Evolutionary conservation across 2,888 invertebrate genomes (phyloP).

Genomic region (Podotricha telesiphe): DNA sequence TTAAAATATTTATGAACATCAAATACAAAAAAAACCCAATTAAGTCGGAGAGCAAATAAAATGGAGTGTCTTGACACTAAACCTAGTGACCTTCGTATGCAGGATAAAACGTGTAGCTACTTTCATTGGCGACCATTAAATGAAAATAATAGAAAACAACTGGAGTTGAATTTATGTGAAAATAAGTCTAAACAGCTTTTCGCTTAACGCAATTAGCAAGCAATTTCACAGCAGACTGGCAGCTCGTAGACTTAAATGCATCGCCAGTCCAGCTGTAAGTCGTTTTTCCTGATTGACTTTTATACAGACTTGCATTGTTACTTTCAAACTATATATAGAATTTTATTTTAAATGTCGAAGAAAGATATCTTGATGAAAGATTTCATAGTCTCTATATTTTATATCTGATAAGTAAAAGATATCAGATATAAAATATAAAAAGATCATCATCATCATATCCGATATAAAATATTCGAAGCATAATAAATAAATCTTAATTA

Average conservation of each 20-base stretch:
- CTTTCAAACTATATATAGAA: constrained; percentile 6
- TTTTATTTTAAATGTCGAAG: not conserved
- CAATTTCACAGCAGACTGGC: constrained; percentile 46
- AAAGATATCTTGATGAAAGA: not conserved
- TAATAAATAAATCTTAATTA: not conserved
- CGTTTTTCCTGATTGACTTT: constrained; percentile 20
- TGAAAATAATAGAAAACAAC: constrained; percentile 10
- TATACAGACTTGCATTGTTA: constrained; percentile 5
- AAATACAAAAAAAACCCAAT: too few species aligned
- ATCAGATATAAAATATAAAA: too few species aligned
- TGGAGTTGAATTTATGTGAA: constrained; percentile 2
- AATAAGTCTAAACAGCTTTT: constrained; percentile 37
- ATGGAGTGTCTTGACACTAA: not conserved
- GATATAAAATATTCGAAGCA: not conserved
- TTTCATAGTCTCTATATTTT: too few species aligned
- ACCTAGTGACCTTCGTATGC: too few species aligned
- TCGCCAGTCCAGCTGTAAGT: constrained; percentile 36
- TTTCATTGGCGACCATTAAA: not conserved
- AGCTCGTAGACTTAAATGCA: constrained; percentile 43
- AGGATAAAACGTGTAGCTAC: too few species aligned
- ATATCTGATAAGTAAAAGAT: too few species aligned
- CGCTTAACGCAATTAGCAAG: constrained; percentile 48
- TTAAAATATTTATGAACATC: too few species aligned
- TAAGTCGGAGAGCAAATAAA: not conserved
- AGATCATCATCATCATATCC: too few species aligned